These are phyloP conservation scores for Amphipoea oculea DNA, from an alignment of 2,888 invertebrate species.

Conservation along the genomic window DNA sequence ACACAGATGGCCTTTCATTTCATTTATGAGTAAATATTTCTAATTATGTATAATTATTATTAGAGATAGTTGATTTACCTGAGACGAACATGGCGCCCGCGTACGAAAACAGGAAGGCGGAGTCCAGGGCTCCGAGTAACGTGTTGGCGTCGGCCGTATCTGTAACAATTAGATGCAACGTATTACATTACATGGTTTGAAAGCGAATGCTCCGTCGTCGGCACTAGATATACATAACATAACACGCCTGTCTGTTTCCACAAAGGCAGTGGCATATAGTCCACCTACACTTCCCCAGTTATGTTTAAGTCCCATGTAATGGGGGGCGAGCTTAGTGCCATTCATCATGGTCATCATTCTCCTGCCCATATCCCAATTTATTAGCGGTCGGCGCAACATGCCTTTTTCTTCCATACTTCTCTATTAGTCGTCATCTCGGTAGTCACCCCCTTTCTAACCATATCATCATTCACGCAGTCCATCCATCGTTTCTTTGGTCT, in stretches of 20 bases:
- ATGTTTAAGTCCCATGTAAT: background rate
- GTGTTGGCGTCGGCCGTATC: slow-evolving; percentile 93
- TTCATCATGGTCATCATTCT: no score
- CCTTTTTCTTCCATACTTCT: no score
- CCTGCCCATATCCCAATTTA: no score
- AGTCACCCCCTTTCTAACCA: no score
- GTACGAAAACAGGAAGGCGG: slow-evolving; percentile 97
- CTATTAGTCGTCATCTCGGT: no score
- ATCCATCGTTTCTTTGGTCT: no score
- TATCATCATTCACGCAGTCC: no score
- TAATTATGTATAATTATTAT: background rate
- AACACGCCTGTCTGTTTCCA: background rate
- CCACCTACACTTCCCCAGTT: no score
- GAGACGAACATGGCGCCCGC: slow-evolving; percentile 97
- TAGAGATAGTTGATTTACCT: slow-evolving; percentile 70
- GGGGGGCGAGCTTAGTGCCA: background rate
- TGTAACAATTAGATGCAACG: slow-evolving; percentile 55
- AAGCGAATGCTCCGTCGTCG: background rate
- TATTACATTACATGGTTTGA: background rate
- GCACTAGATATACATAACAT: background rate
- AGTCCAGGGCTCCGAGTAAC: slow-evolving; percentile 96
- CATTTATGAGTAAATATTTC: background rate
- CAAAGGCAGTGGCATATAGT: no score
- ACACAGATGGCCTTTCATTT: background rate
- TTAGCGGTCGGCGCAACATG: no score